These are phyloP conservation scores for Limnodromus scolopaceus DNA, from an alignment of 2,797 vertebrate species.

Conservation along the genomic window DNA sequence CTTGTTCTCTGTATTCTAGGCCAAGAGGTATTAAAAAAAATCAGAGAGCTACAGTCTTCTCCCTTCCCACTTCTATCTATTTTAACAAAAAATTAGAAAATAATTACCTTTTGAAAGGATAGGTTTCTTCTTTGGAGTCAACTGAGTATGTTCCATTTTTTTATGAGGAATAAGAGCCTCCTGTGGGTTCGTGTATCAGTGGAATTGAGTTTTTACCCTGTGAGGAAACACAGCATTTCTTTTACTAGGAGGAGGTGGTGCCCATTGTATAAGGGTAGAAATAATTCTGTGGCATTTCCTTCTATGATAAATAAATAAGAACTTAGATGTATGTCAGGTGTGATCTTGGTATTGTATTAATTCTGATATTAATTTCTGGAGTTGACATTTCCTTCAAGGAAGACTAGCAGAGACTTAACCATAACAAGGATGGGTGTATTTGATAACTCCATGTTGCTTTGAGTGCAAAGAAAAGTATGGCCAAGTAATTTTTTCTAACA, in stretches of 20 bases:
- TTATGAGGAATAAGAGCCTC: background rate
- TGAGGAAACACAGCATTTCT: background rate
- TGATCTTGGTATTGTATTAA: background rate
- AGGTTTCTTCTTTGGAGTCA: background rate
- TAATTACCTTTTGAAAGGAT: background rate
- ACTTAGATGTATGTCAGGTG: background rate
- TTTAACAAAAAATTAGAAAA: too few relatives aligned
- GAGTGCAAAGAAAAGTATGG: background rate
- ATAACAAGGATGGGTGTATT: background rate
- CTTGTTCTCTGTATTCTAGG: background rate
- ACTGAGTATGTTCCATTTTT: background rate
- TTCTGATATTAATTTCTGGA: background rate
- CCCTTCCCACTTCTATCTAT: background rate
- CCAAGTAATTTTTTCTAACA: background rate
- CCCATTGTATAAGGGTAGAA: background rate
- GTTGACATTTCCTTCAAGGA: background rate
- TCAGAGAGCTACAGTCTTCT: background rate
- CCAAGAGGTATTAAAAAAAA: background rate
- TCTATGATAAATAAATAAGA: background rate
- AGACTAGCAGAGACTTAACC: background rate
- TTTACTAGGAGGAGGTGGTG: background rate
- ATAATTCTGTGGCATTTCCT: background rate
- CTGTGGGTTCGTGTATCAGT: rapidly evolving
- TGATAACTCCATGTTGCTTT: background rate
- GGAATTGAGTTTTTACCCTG: background rate